Percentiles rank a stretch among this genome's conserved stretches.
These are phyloP conservation scores for Trachemys scripta DNA, from an alignment of 2,113 vertebrate genomes.

Conservation along the genomic window DNA sequence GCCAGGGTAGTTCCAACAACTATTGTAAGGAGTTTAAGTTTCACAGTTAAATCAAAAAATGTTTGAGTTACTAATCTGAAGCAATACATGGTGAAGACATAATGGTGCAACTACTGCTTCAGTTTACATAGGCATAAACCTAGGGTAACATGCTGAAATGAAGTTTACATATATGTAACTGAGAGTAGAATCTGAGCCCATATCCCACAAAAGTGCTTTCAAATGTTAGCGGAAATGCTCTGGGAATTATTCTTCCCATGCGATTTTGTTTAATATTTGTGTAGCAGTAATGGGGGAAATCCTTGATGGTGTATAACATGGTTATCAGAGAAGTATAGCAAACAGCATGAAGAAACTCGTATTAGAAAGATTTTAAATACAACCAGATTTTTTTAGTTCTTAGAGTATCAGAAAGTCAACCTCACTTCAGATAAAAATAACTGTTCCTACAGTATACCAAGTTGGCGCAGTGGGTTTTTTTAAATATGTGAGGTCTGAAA, in stretches of 20 bases:
- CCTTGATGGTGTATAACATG: neutral
- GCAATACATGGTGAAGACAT: conserved; percentile 15
- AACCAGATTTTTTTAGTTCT: neutral
- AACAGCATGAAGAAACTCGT: conserved; percentile 41
- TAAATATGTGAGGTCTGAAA: neutral
- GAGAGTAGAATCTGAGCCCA: conserved; percentile 46
- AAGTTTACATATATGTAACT: conserved; percentile 44
- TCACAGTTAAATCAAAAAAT: conserved; percentile 31
- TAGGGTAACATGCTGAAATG: conserved; percentile 25
- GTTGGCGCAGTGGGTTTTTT: neutral
- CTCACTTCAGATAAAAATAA: neutral
- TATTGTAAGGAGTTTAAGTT: conserved; percentile 21
- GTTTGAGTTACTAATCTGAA: conserved; percentile 27
- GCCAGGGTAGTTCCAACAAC: neutral
- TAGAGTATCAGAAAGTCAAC: neutral
- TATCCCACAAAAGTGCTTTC: conserved; percentile 32
- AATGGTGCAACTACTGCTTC: conserved; percentile 47
- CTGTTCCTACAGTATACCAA: neutral
- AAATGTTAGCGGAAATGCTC: conserved; percentile 43
- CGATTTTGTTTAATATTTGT: conserved; percentile 47
- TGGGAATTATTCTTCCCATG: conserved; percentile 42
- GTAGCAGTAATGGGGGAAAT: conserved; percentile 42
- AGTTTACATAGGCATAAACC: conserved; percentile 63
- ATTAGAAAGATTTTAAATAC: conserved; percentile 16
- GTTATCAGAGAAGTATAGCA: conserved; percentile 14